Base-by-base conservation (phyloP, 2,888 invertebrate genomes). In the Carterocephalus palaemon region DNA sequence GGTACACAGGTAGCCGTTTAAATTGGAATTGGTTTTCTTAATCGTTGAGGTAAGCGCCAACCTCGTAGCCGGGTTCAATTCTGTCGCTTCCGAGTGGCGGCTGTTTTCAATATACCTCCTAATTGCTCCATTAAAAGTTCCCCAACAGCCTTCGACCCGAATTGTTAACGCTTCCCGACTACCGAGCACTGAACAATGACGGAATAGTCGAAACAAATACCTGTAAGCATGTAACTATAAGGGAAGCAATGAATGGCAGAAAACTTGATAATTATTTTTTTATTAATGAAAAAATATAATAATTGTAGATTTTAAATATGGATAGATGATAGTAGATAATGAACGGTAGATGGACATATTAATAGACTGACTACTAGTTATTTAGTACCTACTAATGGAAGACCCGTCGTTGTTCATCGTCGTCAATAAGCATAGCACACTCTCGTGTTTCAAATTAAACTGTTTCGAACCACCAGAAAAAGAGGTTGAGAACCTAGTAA, bases 71-170 rank as follows among this genome's bases (percentile, higher is more conserved):
- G 32, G 39, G 29, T 36, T 41, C 47, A 47, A 41, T 50, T 32
- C 32, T 32, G 40, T 23, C 40, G 62, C 53, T 65, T 62, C 60
- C 60, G 52, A 61, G 55, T 58, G 50, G 55, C 61, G 60, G 57
- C 64, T 69, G 72, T 70, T 76, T 74, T 75, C 75, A 75, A 75
- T 75, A 74, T 70, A 73, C 68, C 65, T 68, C 62, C 59, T 72
- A 77, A 79, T 75, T 71, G 73, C 68, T 74, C 74, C 70, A 78
- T 79, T 81, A 78, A 74, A 79, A 79, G 68, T 80, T 77, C 55
- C 57, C 49, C 60, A 66, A 70, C 73, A 64, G 62, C 64, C 63
- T 71, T 68, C 67, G 63, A 62, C 56, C 65, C 56, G 54, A 68
- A 67, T 69, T 63, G 70, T 70, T 69, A 69, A 67, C 65, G 64